A percentile compares a stretch with the other conserved stretches of the same genome.
Conservation (phyloP, 1,140 invertebrate genomes). For the Acromyrmex echinatior region DNA sequence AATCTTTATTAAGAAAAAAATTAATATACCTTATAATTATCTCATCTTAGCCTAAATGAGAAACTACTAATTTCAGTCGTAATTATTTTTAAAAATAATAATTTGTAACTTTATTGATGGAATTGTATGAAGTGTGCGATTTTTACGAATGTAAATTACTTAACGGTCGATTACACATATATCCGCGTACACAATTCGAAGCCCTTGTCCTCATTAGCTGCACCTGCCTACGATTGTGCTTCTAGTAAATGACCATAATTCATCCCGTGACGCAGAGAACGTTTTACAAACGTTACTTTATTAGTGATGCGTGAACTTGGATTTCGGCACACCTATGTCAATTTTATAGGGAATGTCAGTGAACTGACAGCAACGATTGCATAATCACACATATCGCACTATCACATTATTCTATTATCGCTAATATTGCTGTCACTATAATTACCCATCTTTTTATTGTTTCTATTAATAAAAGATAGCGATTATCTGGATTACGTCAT, state of each 20-base stretch:
- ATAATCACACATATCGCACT: neutral
- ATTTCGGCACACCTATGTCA: constrained; percentile 37
- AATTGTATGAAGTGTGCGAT: constrained; percentile 26
- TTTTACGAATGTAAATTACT: constrained; percentile 70
- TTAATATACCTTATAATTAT: neutral
- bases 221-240: constrained; percentile 72
- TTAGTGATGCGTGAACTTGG: constrained; percentile 32
- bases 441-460: neutral
- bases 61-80: neutral
- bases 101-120: neutral
- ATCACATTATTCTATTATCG: neutral
- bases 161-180: constrained; percentile 70
- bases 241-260: constrained; percentile 64
- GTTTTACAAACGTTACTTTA: constrained; percentile 60
- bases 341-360: constrained; percentile 39
- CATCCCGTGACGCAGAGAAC: constrained; percentile 45
- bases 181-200: constrained; percentile 59
- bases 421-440: too few species aligned
- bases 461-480: neutral
- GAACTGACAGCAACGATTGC: constrained; percentile 6
- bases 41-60: neutral
- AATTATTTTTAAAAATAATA: neutral
- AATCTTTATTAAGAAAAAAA: neutral
- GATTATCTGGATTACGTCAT: neutral
- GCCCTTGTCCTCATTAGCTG: constrained; percentile 72